Evolutionary conservation across 2,113 vertebrate genomes (phyloP).

Genomic region (Ptychochromis oligacanthus): DNA sequence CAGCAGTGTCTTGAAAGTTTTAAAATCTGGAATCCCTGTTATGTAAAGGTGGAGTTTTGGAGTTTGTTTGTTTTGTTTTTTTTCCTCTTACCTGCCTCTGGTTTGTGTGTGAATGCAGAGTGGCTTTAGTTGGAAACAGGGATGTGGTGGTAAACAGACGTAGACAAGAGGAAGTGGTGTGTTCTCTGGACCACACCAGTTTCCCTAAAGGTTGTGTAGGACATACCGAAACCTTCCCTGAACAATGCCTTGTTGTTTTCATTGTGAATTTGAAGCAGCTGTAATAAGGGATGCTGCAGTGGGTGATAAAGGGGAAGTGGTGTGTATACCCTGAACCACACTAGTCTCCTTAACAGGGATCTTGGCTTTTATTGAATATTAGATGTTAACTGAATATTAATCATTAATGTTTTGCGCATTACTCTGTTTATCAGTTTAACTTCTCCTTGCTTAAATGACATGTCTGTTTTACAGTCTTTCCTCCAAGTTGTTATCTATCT

Average conservation of each 20-base stretch:
- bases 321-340: background rate
- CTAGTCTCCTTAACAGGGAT: background rate
- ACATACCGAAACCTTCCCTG: background rate
- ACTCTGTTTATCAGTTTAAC: background rate
- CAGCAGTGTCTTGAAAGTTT: background rate
- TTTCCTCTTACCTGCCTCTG: too few relatives aligned
- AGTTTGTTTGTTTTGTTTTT: too few relatives aligned
- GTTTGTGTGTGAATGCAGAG: background rate
- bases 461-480: background rate
- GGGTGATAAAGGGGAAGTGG: background rate
- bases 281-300: background rate
- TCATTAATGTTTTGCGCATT: background rate
- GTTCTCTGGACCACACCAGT: background rate
- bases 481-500: accelerated
- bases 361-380: background rate
- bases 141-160: background rate
- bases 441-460: background rate
- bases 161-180: background rate
- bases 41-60: too few relatives aligned
- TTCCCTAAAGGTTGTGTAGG: background rate
- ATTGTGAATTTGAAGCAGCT: background rate
- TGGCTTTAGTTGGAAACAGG: background rate
- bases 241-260: background rate
- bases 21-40: background rate
- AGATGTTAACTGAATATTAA: background rate